These are phyloP conservation scores for Melanotaenia parkinsoni DNA, from an alignment of 2,797 vertebrate genomes.

Conservation along the genomic window DNA sequence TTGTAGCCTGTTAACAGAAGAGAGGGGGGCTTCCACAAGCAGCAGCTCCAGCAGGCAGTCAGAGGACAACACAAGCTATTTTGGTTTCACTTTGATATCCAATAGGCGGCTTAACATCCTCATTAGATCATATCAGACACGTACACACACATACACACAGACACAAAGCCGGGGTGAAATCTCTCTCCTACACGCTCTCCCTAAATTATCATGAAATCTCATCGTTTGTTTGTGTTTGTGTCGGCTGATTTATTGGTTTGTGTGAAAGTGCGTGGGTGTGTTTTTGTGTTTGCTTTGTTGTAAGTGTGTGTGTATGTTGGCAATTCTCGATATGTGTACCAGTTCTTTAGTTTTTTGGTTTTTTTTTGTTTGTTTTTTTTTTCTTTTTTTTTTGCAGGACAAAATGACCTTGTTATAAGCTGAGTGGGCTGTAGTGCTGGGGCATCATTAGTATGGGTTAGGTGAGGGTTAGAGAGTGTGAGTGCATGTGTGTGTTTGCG, in stretches of 20 bases:
- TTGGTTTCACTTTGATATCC: slow-evolving; percentile 70
- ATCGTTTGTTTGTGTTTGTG: slow-evolving; percentile 52
- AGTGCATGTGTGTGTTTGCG: slow-evolving; percentile 41
- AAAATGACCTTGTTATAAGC: slow-evolving; percentile 80
- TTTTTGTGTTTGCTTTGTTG: slow-evolving; percentile 6
- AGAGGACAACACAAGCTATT: slow-evolving; percentile 68
- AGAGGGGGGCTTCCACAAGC: slow-evolving; percentile 52
- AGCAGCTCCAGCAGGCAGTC: slow-evolving; percentile 52
- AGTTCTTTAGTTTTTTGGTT: slow-evolving; percentile 23
- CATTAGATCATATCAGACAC: slow-evolving; percentile 69
- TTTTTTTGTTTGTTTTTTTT: slow-evolving; percentile 12
- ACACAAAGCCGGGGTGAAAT: slow-evolving; percentile 32
- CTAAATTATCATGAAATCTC: slow-evolving; percentile 58
- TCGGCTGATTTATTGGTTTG: slow-evolving; percentile 26
- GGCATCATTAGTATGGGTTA: slow-evolving; percentile 78
- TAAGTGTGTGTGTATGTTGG: slow-evolving; percentile 5
- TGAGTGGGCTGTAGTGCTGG: slow-evolving; percentile 70
- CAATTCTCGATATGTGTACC: slow-evolving; percentile 9
- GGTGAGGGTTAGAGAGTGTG: slow-evolving; percentile 65
- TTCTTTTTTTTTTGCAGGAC: slow-evolving; percentile 44
- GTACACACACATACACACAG: slow-evolving; percentile 2
- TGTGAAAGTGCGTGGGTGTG: slow-evolving; percentile 15
- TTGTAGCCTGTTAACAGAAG: slow-evolving; percentile 62
- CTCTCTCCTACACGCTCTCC: slow-evolving; percentile 39
- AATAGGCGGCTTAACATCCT: slow-evolving; percentile 71